Conservation (phyloP, 2,113 vertebrate species). For the Acrocephalus kingi region DNA sequence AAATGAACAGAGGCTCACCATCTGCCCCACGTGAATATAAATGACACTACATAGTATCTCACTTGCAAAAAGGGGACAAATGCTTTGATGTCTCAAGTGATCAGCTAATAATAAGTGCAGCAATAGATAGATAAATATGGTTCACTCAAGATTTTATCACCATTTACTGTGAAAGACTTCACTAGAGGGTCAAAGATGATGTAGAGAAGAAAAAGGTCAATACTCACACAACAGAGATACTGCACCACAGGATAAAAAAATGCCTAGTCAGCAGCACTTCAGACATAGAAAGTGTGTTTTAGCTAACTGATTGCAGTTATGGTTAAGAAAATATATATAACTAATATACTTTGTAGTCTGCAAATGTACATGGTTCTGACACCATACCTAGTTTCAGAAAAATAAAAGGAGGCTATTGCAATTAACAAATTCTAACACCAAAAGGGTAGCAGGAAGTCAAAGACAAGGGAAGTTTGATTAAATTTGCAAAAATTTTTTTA, state of each 20-base stretch:
- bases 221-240: no score
- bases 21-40: conserved; percentile 74
- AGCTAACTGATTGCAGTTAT: not conserved
- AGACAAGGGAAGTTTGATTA: not conserved
- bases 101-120: not conserved
- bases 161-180: not conserved
- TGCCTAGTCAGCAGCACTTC: not conserved
- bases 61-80: not conserved
- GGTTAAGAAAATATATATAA: not conserved
- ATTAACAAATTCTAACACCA: not conserved
- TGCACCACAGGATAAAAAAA: not conserved
- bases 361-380: not conserved
- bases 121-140: not conserved
- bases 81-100: not conserved
- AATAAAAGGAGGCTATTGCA: not conserved
- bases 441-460: not conserved
- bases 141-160: not conserved
- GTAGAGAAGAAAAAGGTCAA: not conserved
- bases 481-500: not conserved
- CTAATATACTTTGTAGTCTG: not conserved
- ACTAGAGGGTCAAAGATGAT: not conserved
- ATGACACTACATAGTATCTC: conserved; percentile 40
- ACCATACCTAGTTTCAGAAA: not conserved
- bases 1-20: conserved; percentile 75
- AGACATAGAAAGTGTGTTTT: not conserved